phyloP scores from a whole-genome alignment of 53 echinoderm and acorn worm genomes.

The Zoroaster sp. region DNA sequence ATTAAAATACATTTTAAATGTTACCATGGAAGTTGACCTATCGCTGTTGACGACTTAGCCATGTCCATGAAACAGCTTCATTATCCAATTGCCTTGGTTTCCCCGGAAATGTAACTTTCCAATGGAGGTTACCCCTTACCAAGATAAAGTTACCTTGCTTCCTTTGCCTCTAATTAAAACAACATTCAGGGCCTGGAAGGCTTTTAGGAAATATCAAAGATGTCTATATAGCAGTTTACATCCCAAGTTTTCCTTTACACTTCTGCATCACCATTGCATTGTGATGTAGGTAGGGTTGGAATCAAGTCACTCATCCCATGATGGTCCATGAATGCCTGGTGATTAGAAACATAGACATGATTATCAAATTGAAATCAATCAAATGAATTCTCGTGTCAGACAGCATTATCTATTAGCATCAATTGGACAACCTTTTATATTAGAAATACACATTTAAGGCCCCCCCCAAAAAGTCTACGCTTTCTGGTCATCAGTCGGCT shows the following conservation, averaged over 20 bases:
- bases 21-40: no score
- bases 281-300: neutral
- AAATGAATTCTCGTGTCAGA: neutral
- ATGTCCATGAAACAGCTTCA: no score
- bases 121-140: neutral
- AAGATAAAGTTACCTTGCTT: neutral
- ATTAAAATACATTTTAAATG: no score
- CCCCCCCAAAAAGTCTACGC: no score
- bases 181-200: neutral
- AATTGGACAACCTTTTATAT: neutral
- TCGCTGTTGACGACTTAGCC: no score
- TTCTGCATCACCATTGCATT: slow-evolving; percentile 16
- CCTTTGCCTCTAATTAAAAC: no score
- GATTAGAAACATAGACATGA: neutral
- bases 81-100: neutral
- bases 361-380: neutral
- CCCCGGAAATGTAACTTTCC: neutral
- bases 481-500: no score
- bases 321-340: slow-evolving; percentile 33
- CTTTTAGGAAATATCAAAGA: neutral
- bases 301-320: slow-evolving; percentile 31
- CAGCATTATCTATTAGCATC: neutral
- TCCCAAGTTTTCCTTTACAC: neutral
- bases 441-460: neutral
- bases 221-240: neutral